Percentiles rank a stretch among this genome's conserved stretches.
These are phyloP conservation scores for Ictalurus punctatus DNA, from an alignment of 2,113 vertebrate genomes.

Conservation along the genomic window DNA sequence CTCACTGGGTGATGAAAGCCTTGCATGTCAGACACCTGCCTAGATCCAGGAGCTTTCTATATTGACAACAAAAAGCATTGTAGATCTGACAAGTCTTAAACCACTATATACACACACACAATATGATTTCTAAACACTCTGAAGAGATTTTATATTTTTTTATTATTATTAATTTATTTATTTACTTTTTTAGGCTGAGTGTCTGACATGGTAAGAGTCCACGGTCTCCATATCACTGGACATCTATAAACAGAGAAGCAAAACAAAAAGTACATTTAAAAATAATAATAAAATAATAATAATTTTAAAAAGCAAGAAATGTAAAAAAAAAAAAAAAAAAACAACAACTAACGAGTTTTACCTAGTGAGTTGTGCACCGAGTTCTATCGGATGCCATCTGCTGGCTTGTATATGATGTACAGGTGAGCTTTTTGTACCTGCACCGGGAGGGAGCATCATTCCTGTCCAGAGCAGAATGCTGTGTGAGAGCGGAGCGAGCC, in stretches of 20 bases:
- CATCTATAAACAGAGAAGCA: constrained; percentile 33
- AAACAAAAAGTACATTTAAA: not conserved
- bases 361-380: constrained; percentile 20
- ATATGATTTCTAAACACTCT: not conserved
- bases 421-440: not conserved
- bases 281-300: not conserved
- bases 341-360: not conserved
- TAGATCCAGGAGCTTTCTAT: constrained; percentile 6
- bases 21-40: constrained; percentile 60
- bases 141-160: constrained; percentile 37
- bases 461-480: not conserved
- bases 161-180: no score
- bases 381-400: not conserved
- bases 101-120: not conserved
- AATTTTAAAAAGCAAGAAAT: no score
- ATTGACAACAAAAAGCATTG: constrained; percentile 1
- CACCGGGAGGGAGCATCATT: constrained; percentile 18
- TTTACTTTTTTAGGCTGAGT: constrained; percentile 44
- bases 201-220: constrained; percentile 47
- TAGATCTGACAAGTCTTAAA: not conserved
- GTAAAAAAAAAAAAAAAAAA: not conserved
- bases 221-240: constrained; percentile 58
- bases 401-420: not conserved
- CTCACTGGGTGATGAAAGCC: constrained; percentile 82
- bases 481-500: not conserved